phyloP scores from a whole-genome alignment of 2,113 vertebrate species.

The Edolisoma coerulescens region DNA sequence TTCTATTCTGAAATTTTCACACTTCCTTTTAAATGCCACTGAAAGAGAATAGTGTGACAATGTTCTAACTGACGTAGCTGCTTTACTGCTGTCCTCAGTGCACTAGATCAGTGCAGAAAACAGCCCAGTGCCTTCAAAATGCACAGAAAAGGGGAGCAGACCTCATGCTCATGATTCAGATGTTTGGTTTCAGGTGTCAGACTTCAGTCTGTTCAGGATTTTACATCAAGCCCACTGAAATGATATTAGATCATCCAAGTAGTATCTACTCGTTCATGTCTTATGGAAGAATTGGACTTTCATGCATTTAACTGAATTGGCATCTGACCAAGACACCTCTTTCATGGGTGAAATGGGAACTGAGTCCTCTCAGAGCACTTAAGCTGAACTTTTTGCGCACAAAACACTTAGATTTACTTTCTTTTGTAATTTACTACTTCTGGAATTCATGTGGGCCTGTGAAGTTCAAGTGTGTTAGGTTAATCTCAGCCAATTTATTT shows the following conservation, averaged over 20 bases:
- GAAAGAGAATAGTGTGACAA: not conserved
- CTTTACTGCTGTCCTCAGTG: not conserved
- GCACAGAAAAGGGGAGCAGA: not conserved
- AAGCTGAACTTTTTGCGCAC: not conserved
- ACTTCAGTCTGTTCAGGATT: not conserved
- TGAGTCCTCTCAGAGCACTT: not conserved
- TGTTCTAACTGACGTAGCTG: not conserved
- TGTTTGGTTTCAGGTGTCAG: not conserved
- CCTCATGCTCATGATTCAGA: not conserved
- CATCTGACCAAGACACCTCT: not conserved
- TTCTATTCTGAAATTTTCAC: not conserved
- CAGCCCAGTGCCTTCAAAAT: not conserved
- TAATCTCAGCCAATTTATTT: constrained; percentile 15
- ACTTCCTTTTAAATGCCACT: not conserved
- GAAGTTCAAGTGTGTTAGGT: not conserved
- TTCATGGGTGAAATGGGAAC: not conserved
- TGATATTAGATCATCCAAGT: not conserved
- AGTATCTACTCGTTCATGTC: not conserved
- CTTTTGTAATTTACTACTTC: not conserved
- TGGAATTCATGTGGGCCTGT: not conserved
- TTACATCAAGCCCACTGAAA: not conserved
- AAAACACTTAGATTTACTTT: not conserved
- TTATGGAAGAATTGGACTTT: not conserved
- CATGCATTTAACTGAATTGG: not conserved
- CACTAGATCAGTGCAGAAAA: not conserved